phyloP scores from a whole-genome alignment of 2,888 invertebrate genomes.

The Xestia c-nigrum region DNA sequence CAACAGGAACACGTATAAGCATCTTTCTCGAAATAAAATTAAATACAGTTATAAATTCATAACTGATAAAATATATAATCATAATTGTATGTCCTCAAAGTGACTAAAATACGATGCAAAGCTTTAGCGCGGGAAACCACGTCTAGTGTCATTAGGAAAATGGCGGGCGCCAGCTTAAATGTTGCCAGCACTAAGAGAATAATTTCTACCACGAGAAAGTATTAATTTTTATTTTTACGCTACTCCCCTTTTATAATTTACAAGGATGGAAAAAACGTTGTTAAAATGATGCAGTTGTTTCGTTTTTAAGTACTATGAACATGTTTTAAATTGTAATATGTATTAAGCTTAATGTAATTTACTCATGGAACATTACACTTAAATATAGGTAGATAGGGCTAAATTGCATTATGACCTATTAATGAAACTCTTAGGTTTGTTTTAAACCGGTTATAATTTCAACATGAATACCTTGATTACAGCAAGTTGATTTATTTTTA shows the following conservation, averaged over 20 bases:
- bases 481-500: background rate
- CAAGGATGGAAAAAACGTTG: conserved; percentile 57
- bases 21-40: background rate
- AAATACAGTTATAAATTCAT: conserved; percentile 5
- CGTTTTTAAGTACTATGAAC: conserved; percentile 25
- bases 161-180: conserved; percentile 78
- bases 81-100: conserved; percentile 56
- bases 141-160: conserved; percentile 83
- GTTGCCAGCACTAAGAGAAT: conserved; percentile 76
- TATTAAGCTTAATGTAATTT: conserved; percentile 1
- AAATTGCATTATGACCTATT: background rate
- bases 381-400: background rate
- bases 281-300: conserved; percentile 55
- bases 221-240: conserved; percentile 72
- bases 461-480: background rate
- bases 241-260: conserved; percentile 64
- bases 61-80: conserved; percentile 46
- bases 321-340: conserved; percentile 21
- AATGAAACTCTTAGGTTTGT: background rate
- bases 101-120: conserved; percentile 64
- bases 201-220: conserved; percentile 67
- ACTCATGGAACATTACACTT: background rate
- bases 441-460: background rate
- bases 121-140: conserved; percentile 65
- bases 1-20: background rate